A percentile compares a stretch with the other conserved stretches of the same genome.
These are phyloP conservation scores for Charadrius vociferus DNA, from an alignment of 2,113 vertebrate genomes.

Conservation along the genomic window DNA sequence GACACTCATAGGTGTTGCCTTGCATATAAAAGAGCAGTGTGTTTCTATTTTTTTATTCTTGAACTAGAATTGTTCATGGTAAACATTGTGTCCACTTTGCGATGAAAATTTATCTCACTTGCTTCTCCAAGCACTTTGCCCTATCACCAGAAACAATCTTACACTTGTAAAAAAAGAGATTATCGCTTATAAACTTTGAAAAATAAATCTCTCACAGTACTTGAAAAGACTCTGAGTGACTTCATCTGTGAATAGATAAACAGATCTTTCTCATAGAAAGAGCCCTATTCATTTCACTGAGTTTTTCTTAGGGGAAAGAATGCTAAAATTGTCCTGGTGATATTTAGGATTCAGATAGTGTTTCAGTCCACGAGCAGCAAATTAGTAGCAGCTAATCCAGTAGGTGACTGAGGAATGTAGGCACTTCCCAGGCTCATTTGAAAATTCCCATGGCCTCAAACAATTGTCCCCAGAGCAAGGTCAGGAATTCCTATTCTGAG, in stretches of 20 bases:
- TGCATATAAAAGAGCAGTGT: neutral
- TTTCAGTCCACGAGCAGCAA: neutral
- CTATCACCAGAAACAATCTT: neutral
- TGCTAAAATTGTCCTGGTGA: neutral
- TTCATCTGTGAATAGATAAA: neutral
- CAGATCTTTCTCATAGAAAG: neutral
- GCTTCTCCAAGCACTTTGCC: neutral
- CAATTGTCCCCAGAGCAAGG: neutral
- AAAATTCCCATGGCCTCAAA: neutral
- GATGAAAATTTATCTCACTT: neutral
- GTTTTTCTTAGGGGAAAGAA: neutral
- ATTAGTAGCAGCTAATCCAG: neutral
- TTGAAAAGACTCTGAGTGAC: neutral
- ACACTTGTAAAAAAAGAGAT: neutral
- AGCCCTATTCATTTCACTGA: neutral
- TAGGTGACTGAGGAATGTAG: neutral
- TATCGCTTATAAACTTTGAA: neutral
- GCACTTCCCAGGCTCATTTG: neutral
- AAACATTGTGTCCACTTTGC: neutral
- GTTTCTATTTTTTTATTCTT: neutral
- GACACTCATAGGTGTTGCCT: neutral
- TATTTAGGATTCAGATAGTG: neutral
- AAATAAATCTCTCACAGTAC: neutral
- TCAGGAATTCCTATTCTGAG: neutral
- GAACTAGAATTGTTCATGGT: neutral